Base-by-base conservation (phyloP, 2,113 vertebrate genomes). In the Oenanthe melanoleuca region DNA sequence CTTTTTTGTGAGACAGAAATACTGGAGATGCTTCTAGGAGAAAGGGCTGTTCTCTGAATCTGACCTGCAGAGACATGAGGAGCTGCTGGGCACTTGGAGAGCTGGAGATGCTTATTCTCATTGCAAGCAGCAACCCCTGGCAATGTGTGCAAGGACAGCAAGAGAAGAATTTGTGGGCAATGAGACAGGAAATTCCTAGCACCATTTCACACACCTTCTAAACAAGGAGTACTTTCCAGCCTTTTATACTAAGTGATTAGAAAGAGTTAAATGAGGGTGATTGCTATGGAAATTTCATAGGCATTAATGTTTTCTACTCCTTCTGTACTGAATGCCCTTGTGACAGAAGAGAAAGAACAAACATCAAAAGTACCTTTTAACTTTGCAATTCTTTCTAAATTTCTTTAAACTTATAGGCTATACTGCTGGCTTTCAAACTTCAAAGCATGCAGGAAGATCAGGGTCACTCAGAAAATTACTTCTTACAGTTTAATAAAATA, bases 311-410 rank as follows among this genome's bases (percentile, higher is more conserved):
- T 97, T 98, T 96, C 85, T 95, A 73, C 95, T 97, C 91, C 78
- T 88, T 92, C 97, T 96, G 88, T 93, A 93, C 94, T 79, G 57
- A 97, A 98, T 98, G 98, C 89, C 98, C 98, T 98, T 98, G 98
- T 96, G 94, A 97, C 96, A 96, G 96, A 97, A 97, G 87, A 97
- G 97, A 97, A 97, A 97, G 98, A 98, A 97, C 97, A 98, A 98
- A 98, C 98, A 98, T 98, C 98, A 98, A 98, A 98, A 97, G 97
- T 97, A 97, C 91, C 98, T 98, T 98, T 98, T 98, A 98, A 98
- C 97, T 98, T 97, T 21, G 74, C 97, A 97, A 98, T 98, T 98
- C 97, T 98, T 98, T 98, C 97, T 98, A 98, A 98, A 98, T 97
- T 97, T 98, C 98, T 98, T 98, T 98, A 98, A 98, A 98, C 97